Base-by-base conservation (phyloP, 92 coral and sea anemone species). In the Palythoa grandiflora region DNA sequence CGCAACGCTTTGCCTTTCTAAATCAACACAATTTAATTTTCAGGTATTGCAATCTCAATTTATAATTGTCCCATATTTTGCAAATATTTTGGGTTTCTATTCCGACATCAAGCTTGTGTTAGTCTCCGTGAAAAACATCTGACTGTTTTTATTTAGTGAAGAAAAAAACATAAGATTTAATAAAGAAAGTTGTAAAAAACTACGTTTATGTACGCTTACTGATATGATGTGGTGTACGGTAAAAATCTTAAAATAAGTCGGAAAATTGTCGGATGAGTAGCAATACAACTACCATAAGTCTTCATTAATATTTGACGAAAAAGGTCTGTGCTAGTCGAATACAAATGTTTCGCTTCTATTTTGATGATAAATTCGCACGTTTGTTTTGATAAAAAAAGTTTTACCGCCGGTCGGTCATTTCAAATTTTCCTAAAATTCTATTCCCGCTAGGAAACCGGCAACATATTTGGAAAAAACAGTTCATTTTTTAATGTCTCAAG, bases 241-340 rank as follows among this genome's bases (percentile, higher is more conserved):
- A 6, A 35, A 10, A 20, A 2, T 70, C 36, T 70, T 35, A 9
- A 70, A 35, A 20, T 70, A 4, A 35, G n/a, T 70, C 38, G 75
- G 11, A 36, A 70, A n/a, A 9, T 51, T 12, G 1, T 21, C 28
- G 9, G 20, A 9, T 2, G 70, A 17, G 19, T 21, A 5, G 35
- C 19, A 63, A 17, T 59, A 11, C n/a, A 63, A 21, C 70, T 9
- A 10, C 28, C 50, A 5, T 44, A 5, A 44, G 50, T 77, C 39
- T 15, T 44, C 39, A 81, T 81, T 81, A 81, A 81, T 81, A 81
- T 81, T 81, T 51, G 17, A 81, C 48, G 63, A 81, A n/a, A 61
- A 81, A 12, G 20, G 86, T 81, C 86, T 66, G 75, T 9, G 20
- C 83, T 68, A 38, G 13, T 15, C 4, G 65, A 59, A 57, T 12